These are phyloP conservation scores for Pygoscelis adeliae DNA, from an alignment of 2,113 vertebrate species.

Conservation along the genomic window DNA sequence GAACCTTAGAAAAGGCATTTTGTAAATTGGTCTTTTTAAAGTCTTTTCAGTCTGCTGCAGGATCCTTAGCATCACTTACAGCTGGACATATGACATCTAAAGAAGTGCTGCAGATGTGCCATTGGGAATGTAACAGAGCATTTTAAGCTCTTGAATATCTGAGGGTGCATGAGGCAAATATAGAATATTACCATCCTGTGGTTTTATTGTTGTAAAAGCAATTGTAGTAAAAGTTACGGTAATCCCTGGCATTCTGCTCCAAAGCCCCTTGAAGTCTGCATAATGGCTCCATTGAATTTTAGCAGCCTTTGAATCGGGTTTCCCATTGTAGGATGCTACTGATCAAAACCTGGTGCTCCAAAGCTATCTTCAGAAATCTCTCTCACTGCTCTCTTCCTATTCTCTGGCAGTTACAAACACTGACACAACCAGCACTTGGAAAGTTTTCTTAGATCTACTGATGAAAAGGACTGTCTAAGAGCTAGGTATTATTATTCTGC, in stretches of 20 bases:
- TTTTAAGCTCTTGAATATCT: neutral
- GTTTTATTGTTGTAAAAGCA: neutral
- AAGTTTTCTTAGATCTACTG: neutral
- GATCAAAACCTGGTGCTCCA: slow-evolving; percentile 4
- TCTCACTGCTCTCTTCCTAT: neutral
- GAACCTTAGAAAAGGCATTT: neutral
- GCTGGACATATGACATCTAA: neutral
- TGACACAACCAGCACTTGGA: neutral
- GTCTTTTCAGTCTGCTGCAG: neutral
- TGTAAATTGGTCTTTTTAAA: neutral
- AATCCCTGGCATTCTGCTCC: neutral
- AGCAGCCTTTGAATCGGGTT: neutral
- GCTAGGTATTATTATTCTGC: neutral
- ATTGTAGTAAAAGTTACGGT: neutral
- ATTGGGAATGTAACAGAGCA: neutral
- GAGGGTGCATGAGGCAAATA: neutral
- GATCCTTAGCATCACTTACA: neutral
- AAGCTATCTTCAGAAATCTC: neutral
- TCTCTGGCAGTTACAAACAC: neutral
- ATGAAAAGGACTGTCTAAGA: neutral
- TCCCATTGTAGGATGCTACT: neutral
- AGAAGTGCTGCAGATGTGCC: neutral
- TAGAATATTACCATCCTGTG: neutral
- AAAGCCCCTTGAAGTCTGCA: neutral
- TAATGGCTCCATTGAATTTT: neutral